Base-by-base conservation (phyloP, 2,113 vertebrate species). In the Pionites leucogaster region DNA sequence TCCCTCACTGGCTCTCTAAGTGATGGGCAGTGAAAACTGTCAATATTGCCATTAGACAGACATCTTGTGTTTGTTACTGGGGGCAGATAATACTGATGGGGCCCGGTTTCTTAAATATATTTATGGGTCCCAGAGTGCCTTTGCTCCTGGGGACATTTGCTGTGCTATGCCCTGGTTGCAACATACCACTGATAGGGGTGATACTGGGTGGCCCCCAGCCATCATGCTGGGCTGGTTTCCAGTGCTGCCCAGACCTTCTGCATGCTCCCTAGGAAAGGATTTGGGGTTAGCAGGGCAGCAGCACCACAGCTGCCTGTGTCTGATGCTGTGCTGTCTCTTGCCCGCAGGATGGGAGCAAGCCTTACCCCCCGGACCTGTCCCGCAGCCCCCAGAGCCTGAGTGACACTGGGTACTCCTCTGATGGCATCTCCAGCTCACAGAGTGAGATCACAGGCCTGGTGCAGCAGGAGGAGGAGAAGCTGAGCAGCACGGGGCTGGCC, bases 361-460 rank as follows among this genome's bases (percentile, higher is more conserved):
- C 99, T 95, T 99, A 99, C 94, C 98, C 98, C 86, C 99, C 99
- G 2, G 99, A 99, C 94, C 97, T 99, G 88, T 99, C 99, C 65
- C 99, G 99, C 86, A 99, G 98, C 75, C 98, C 98, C 29, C 98
- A 99, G 93, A 99, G 99, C 97, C 98, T 99, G 97, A 99, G 99
- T 6, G 99, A 99, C 97, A 99, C 99, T 2, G 99, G 99, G 91
- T 99, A 99, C 88, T 99, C 99, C 70, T 99, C 99, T 0, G 99
- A 99, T 8, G 99, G 99, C 60, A 98, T 99, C 95, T 99, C 99
- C 47, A 99, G 99, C 97, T 99, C 99, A 7, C 99, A 99, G 93
- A 99, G 99, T 15, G 99, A 99, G 97, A 99, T 99, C 95, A 99
- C 98, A 3, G 99, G 99, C 29, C 97, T 99, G 46, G 99, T 99